Evolutionary conservation across 2,888 invertebrate species (phyloP), one percentile per base, ranked within the genome.

Genomic region (Synanthedon myopaeformis): DNA sequence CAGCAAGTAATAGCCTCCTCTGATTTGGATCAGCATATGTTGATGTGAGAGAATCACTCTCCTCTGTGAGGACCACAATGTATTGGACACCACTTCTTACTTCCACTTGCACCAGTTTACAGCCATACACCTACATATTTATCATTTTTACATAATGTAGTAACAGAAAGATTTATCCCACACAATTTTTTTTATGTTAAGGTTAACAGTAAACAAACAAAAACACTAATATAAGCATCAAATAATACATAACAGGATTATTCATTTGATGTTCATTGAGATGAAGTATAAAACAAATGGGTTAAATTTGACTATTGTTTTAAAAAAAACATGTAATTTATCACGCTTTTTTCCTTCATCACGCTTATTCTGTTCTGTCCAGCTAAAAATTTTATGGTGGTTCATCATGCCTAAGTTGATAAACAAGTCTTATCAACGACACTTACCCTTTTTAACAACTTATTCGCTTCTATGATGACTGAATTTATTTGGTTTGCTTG

Each of bases 51-150:
- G 75, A 75, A 1, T 79, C 65, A 58, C 75, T 74, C 2, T 69
- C 69, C 51, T 78, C 68, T 2, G 63, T 59, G 1, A 84, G 61
- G 3, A 83, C 74, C 17, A 82, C 63, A 35, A 84, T 72, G 62
- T 81, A 72, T 59, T 79, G 72, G n/a, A 74, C 59, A 55, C 77
- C 61, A 57, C 67, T 63, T 58, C 68, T 66, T 6, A 59, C 61
- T 42, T 83, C 79, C 2, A 85, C 63, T 61, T 88, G 79, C 0
- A 86, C 65, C 6, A 90, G 57, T 53, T 82, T 78, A 57, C 82
- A 89, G 4, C 89, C 90, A 63, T 89, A 90, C 0, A 89, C 68
- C 89, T 90, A 61, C 2, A 13, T 35, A 10, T 35, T 35, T 35
- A 10, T 35, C 2, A 10, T 35, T 35, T 35, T 35, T 35, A 35